These are phyloP conservation scores for Brachypteracias leptosomus DNA, from an alignment of 2,113 vertebrate genomes.

Conservation along the genomic window DNA sequence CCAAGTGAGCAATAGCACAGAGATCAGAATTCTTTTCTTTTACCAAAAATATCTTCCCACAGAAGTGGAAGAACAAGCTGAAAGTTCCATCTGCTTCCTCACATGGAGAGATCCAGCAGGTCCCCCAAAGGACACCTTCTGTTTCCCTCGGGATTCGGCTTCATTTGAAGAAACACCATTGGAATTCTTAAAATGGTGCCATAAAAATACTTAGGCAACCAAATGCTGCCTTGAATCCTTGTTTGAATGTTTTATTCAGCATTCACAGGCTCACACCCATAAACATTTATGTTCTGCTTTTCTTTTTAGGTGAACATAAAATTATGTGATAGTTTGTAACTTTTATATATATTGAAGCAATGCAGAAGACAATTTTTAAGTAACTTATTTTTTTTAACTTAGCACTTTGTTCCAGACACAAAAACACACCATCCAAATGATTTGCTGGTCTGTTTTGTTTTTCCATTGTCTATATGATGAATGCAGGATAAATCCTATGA, in stretches of 20 bases:
- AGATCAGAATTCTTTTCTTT: neutral
- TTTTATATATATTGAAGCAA: neutral
- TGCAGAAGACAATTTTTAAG: neutral
- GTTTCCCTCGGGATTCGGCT: neutral
- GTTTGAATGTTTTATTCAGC: neutral
- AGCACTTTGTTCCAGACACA: neutral
- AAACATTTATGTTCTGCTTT: neutral
- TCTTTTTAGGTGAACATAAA: neutral
- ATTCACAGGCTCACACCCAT: neutral
- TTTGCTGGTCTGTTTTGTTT: neutral
- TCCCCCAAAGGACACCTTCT: conserved; percentile 16
- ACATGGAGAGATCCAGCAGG: neutral
- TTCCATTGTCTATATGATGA: neutral
- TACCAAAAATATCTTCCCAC: conserved; percentile 17
- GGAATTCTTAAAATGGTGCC: neutral
- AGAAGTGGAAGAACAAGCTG: conserved; percentile 20
- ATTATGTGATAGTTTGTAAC: neutral
- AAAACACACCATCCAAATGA: neutral
- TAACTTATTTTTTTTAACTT: neutral
- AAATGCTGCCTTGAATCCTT: neutral
- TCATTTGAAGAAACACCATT: neutral
- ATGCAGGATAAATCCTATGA: neutral
- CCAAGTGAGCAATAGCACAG: conserved; percentile 18
- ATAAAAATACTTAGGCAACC: neutral
- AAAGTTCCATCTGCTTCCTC: conserved; percentile 25